Evolutionary conservation across 1,140 invertebrate genomes (phyloP).

Genomic region (Drosophila melanogaster): Release_6_plus_ISO1_MT NT_037436.4:308501-309000

Average conservation of each 20-base stretch:
- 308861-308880: slow-evolving; percentile 98
- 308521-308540: slow-evolving; percentile 72
- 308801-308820: slow-evolving; percentile 98
- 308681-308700: slow-evolving; percentile 79
- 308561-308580: slow-evolving; percentile 94
- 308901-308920: slow-evolving; percentile 99
- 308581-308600: slow-evolving; percentile 89
- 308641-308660: background rate
- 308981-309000: slow-evolving; percentile 99
- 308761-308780: slow-evolving; percentile 87
- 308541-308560: slow-evolving; percentile 72
- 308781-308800: slow-evolving; percentile 97
- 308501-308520: slow-evolving; percentile 84
- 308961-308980: slow-evolving; percentile 98
- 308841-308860: slow-evolving; percentile 96
- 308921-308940: slow-evolving; percentile 96
- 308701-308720: slow-evolving; percentile 84
- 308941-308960: slow-evolving; percentile 98
- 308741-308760: slow-evolving; percentile 52
- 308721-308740: slow-evolving; percentile 77
- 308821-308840: slow-evolving; percentile 96
- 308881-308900: slow-evolving; percentile 99
- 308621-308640: slow-evolving; percentile 9
- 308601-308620: slow-evolving; percentile 54
- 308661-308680: slow-evolving; percentile 34